These are phyloP conservation scores for Pluvianellus socialis DNA, from an alignment of 2,113 vertebrate species.

Conservation along the genomic window DNA sequence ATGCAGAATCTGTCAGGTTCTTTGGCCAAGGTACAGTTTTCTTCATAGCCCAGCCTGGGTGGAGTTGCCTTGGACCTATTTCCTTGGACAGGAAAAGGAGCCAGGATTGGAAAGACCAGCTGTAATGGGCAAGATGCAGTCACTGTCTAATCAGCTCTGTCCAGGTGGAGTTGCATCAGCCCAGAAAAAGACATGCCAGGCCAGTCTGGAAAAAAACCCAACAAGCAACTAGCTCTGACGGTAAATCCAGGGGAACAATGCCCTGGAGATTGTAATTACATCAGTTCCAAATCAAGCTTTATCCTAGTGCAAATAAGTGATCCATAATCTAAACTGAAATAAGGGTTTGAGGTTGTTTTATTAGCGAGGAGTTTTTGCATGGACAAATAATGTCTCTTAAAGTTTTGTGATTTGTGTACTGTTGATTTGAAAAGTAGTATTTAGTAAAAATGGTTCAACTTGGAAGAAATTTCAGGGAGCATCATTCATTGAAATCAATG, in stretches of 20 bases:
- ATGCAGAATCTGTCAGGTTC: background rate
- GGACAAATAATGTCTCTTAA: background rate
- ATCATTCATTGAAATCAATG: background rate
- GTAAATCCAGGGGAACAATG: background rate
- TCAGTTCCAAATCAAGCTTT: background rate
- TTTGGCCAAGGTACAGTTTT: background rate
- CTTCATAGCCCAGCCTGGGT: background rate
- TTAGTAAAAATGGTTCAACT: background rate
- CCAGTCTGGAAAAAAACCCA: background rate
- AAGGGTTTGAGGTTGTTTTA: background rate
- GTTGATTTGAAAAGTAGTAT: background rate
- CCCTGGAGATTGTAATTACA: background rate
- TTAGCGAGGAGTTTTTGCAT: background rate
- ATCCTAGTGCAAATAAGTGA: background rate
- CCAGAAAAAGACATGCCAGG: background rate
- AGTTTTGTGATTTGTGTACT: background rate
- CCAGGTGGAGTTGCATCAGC: constrained; percentile 29
- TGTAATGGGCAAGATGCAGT: background rate
- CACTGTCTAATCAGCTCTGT: background rate
- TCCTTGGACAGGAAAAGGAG: background rate
- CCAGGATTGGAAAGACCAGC: background rate
- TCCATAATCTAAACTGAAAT: background rate
- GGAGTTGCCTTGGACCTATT: constrained; percentile 18
- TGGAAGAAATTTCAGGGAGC: background rate
- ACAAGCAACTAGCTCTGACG: background rate